Conservation (phyloP, 1,140 invertebrate species). For the Hylaeus anthracinus region DNA sequence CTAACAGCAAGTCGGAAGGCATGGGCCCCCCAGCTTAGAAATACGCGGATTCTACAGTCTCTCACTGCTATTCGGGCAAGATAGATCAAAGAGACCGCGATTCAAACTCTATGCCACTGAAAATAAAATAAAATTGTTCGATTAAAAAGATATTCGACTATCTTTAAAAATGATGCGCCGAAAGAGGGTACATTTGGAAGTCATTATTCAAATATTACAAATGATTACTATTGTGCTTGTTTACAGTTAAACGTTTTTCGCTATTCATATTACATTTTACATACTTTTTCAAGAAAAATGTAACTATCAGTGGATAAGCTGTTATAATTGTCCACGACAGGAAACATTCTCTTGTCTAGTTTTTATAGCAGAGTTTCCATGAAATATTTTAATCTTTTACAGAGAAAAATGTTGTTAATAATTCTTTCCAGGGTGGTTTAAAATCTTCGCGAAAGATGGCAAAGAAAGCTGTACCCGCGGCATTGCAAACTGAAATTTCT, state of each 20-base stretch:
- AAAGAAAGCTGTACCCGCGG: constrained; percentile 88
- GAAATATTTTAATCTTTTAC: background rate
- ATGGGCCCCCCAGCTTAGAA: constrained; percentile 21
- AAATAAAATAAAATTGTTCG: constrained; percentile 1
- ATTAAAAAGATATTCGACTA: background rate
- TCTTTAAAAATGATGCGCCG: constrained; percentile 65
- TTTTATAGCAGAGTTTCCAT: too few relatives aligned
- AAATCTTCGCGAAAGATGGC: constrained; percentile 75
- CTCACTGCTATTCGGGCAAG: background rate
- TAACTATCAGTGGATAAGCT: too few relatives aligned
- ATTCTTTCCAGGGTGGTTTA: constrained; percentile 63
- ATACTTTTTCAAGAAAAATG: too few relatives aligned
- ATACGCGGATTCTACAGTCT: constrained; percentile 27
- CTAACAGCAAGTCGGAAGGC: constrained; percentile 33
- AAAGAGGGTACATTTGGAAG: constrained; percentile 65
- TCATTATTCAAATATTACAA: background rate
- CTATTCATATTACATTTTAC: too few relatives aligned
- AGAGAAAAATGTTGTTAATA: background rate
- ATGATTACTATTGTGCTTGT: background rate
- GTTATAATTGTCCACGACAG: too few relatives aligned
- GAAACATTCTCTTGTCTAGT: too few relatives aligned
- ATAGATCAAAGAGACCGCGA: constrained; percentile 26
- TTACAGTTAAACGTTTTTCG: background rate
- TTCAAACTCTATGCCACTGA: background rate
- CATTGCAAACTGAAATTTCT: constrained; percentile 89